Evolutionary conservation across 1,140 invertebrate genomes (phyloP).

Genomic region (Drosophila watanabei): DNA sequence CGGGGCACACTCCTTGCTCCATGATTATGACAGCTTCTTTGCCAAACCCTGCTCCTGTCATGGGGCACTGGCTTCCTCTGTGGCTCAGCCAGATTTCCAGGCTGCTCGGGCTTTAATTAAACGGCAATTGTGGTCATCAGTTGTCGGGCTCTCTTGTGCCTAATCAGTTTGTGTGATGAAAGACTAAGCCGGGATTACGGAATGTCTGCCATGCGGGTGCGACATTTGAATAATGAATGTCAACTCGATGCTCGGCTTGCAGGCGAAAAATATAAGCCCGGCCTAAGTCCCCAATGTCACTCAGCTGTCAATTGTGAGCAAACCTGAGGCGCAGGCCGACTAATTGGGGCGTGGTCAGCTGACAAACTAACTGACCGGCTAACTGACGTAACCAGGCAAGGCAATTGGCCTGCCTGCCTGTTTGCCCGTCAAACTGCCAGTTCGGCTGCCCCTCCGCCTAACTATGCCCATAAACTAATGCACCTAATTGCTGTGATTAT

Average conservation of each 20-base stretch:
- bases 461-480: conserved; percentile 63
- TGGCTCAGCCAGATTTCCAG: conserved; percentile 11
- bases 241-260: conserved; percentile 51
- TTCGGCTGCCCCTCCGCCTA: conserved; percentile 24
- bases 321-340: conserved; percentile 19
- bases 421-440: conserved; percentile 28
- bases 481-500: conserved; percentile 77
- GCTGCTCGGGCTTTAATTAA: conserved; percentile 63
- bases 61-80: conserved; percentile 22
- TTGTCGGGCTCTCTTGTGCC: conserved; percentile 39
- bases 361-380: conserved; percentile 35
- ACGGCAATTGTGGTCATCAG: conserved; percentile 61
- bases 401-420: conserved; percentile 33
- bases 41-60: conserved; percentile 33
- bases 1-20: not conserved
- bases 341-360: conserved; percentile 49
- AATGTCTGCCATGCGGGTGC: conserved; percentile 49
- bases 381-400: conserved; percentile 42
- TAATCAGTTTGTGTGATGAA: conserved; percentile 71
- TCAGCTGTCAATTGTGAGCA: conserved; percentile 61
- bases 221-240: conserved; percentile 73
- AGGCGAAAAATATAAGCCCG: conserved; percentile 62
- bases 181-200: conserved; percentile 63
- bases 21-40: conserved; percentile 62
- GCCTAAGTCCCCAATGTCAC: conserved; percentile 52